Conservation (phyloP, 2,888 invertebrate species). For the Melolontha melolontha region DNA sequence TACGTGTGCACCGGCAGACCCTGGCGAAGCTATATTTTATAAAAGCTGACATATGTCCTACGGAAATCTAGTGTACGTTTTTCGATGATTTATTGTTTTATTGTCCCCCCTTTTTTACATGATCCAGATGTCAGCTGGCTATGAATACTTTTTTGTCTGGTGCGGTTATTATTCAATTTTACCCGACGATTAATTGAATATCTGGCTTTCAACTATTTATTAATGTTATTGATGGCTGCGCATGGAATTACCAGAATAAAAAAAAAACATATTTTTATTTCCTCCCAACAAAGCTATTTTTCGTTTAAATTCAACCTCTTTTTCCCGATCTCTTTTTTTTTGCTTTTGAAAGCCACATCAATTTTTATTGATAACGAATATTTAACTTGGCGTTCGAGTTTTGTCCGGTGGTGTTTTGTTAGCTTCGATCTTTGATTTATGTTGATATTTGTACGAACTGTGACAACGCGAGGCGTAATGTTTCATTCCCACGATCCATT, state of each 20-base stretch:
- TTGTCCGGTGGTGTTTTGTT: constrained; percentile 34
- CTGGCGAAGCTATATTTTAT: constrained; percentile 50
- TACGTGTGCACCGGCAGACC: constrained; percentile 8
- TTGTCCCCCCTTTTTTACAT: constrained; percentile 55
- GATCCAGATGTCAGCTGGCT: constrained; percentile 52
- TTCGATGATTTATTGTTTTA: constrained; percentile 57
- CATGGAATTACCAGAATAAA: constrained; percentile 13
- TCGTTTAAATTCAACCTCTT: not conserved
- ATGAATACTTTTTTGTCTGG: constrained; percentile 54
- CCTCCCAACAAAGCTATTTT: not conserved
- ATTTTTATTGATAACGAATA: constrained; percentile 38
- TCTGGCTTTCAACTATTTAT: constrained; percentile 43
- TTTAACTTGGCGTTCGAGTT: constrained; percentile 31
- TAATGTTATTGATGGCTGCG: constrained; percentile 36
- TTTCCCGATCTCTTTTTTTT: constrained; percentile 1
- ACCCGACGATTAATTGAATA: constrained; percentile 44
- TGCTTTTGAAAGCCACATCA: constrained; percentile 17
- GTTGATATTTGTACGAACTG: constrained; percentile 25
- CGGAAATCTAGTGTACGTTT: constrained; percentile 56
- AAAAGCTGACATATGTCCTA: constrained; percentile 55
- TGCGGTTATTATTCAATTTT: constrained; percentile 47
- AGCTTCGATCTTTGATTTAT: constrained; percentile 31
- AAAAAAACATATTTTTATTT: constrained; percentile 34
- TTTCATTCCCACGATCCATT: too few species aligned
- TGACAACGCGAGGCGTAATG: constrained; percentile 23